These are phyloP conservation scores for Eremobia ochroleuca DNA, from an alignment of 2,888 invertebrate species.

Conservation along the genomic window DNA sequence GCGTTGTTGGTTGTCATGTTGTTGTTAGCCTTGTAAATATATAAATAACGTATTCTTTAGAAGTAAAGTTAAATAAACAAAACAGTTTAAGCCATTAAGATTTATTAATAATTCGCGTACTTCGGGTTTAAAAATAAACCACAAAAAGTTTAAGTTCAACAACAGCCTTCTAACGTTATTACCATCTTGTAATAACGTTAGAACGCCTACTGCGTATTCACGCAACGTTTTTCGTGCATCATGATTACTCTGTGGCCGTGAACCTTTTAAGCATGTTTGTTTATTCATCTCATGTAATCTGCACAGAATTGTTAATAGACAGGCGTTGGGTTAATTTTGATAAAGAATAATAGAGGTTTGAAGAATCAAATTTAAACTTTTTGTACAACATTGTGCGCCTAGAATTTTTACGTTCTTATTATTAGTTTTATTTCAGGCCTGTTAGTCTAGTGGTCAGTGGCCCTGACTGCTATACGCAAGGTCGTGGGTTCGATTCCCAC, in stretches of 20 bases:
- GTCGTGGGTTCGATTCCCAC: no score
- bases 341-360: conserved; percentile 5
- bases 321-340: neutral
- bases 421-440: no score
- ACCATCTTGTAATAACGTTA: neutral
- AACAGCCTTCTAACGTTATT: neutral
- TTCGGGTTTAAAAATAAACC: neutral
- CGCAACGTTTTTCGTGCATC: conserved; percentile 22
- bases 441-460: no score
- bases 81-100: neutral
- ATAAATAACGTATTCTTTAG: neutral
- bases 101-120: neutral
- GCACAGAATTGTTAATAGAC: conserved; percentile 24
- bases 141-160: neutral
- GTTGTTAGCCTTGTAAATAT: no score
- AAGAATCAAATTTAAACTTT: neutral
- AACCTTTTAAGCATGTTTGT: conserved; percentile 12
- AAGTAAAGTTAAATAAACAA: neutral
- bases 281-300: conserved; percentile 34
- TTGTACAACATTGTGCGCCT: neutral
- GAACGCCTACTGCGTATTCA: conserved; percentile 33
- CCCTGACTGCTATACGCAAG: no score
- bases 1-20: no score
- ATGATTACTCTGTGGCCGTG: conserved; percentile 36
- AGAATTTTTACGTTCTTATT: no score